Base-by-base conservation (phyloP, 1,140 invertebrate species). In the Scaptomyza pallida region DNA sequence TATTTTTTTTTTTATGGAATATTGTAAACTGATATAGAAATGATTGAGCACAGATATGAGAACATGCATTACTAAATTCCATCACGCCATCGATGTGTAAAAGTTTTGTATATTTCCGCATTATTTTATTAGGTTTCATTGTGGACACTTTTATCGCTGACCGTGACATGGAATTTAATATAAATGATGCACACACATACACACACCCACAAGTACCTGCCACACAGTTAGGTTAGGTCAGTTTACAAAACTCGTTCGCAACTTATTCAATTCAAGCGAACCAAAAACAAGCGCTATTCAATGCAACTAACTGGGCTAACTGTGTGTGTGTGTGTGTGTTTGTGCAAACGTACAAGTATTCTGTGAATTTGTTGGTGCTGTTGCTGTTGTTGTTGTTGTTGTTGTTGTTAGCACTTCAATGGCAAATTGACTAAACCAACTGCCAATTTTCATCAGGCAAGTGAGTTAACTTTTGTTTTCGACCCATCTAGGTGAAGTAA, bases 111-210 rank as follows among this genome's bases (percentile, higher is more conserved):
- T 54, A 50, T 50, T 41, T 54, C 23, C 43, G 12, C 3, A n/a
- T 10, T 56, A 44, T 33, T 43, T 43, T 56, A 23, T 56, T 13
- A 26, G 30, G 15, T 23, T 72, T 75, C 71, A 82, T 78, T 78
- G 64, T n/a, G n/a, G n/a, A 78, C 59, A 75, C 70, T 76, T 61
- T 83, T 54, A 71, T 61, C 44, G 40, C 35, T 67, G 79, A 26
- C 79, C 78, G 62, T 82, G 74, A 82, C 78, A 78, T 59, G 70
- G 13, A 75, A 75, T 75, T 68, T 56, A 67, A 83, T 83, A 82
- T 63, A 78, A 82, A 75, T 71, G 21, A 33, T 2, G 23, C 21
- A 26, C 10, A 37, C 48, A 62, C 8, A 44, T 16, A 35, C 30
- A 33, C 21, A 40, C 16, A 57, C 17, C n/a, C 10, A n/a, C 2